phyloP scores from a whole-genome alignment of 2,113 vertebrate species.

The Archocentrus centrarchus region DNA sequence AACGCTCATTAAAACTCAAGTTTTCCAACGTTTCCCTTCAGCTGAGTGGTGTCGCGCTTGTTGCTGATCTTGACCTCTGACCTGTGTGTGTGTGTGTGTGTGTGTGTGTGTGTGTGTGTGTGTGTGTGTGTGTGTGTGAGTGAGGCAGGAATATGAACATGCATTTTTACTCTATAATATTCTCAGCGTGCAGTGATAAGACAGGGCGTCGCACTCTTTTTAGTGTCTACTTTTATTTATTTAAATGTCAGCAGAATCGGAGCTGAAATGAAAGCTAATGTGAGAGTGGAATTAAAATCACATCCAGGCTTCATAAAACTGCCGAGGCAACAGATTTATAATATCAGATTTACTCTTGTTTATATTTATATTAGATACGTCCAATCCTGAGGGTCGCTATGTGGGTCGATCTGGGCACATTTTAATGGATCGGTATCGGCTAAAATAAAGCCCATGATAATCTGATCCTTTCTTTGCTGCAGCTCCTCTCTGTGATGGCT shows the following conservation, averaged over 20 bases:
- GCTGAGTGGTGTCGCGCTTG: not conserved
- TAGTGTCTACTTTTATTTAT: not conserved
- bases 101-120: not conserved
- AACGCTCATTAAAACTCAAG: not conserved
- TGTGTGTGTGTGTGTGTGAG: not conserved
- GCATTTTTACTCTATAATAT: not conserved
- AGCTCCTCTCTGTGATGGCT: not conserved
- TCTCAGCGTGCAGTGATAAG: not conserved
- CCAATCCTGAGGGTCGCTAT: not conserved
- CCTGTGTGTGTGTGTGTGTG: not conserved
- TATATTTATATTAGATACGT: not conserved
- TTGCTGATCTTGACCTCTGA: not conserved
- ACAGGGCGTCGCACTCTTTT: too few species aligned
- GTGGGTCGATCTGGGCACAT: not conserved
- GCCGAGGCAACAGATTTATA: not conserved
- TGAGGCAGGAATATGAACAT: not conserved
- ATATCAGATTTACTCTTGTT: slow-evolving; percentile 9
- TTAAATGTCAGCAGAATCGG: slow-evolving; percentile 24
- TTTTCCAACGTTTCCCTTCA: not conserved
- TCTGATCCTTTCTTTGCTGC: not conserved
- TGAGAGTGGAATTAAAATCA: slow-evolving; percentile 5
- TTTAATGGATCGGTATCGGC: not conserved
- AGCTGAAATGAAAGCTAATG: slow-evolving; percentile 19
- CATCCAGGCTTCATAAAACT: not conserved
- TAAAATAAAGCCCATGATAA: not conserved